Evolutionary conservation across 1,140 invertebrate species (phyloP).

Genomic region (Marisa cornuarietis): DNA sequence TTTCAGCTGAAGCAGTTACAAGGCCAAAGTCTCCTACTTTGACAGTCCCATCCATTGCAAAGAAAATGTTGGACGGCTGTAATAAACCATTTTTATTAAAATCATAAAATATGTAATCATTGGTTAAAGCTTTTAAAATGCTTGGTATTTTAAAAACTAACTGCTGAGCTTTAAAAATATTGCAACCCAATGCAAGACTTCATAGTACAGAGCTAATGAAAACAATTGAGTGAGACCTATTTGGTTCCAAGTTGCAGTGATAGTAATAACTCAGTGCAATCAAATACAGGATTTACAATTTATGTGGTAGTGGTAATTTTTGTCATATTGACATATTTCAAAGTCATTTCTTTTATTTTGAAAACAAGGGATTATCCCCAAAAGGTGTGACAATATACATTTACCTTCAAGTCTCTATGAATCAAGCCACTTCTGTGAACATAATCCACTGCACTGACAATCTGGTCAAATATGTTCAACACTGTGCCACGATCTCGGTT

Average conservation of each 20-base stretch:
- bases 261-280: too few species aligned
- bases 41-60: constrained; percentile 83
- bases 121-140: neutral
- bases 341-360: too few species aligned
- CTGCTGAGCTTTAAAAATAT: too few species aligned
- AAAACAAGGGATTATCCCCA: too few species aligned
- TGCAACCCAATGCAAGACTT: too few species aligned
- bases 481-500: constrained; percentile 65
- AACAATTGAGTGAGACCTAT: too few species aligned
- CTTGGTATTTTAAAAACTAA: too few species aligned
- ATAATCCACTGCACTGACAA: constrained; percentile 93
- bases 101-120: neutral
- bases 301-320: neutral
- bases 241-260: too few species aligned
- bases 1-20: constrained; percentile 81
- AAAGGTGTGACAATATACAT: neutral
- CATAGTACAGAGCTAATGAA: too few species aligned
- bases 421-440: constrained; percentile 91
- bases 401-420: constrained; percentile 92
- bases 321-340: neutral
- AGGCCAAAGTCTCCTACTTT: constrained; percentile 98
- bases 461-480: constrained; percentile 88
- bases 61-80: constrained; percentile 95
- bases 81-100: constrained; percentile 46
- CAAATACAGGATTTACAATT: too few species aligned